These are phyloP conservation scores for Macaria liturata DNA, from an alignment of 2,888 invertebrate genomes.

Conservation along the genomic window DNA sequence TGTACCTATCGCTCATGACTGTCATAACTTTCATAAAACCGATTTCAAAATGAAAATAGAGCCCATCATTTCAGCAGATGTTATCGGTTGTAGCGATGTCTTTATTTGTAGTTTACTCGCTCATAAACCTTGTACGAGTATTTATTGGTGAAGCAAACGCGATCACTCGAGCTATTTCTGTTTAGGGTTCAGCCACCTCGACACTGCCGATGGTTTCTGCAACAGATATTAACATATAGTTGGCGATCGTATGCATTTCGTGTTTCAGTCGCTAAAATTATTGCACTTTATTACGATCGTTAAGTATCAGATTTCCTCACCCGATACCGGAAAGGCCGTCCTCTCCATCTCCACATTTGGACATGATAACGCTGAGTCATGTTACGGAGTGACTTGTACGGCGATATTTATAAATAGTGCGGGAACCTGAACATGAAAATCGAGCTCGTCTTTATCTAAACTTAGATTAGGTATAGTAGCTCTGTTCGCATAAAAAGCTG, in stretches of 20 bases:
- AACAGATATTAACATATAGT: slow-evolving; percentile 28
- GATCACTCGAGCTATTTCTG: slow-evolving; percentile 66
- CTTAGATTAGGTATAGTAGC: slow-evolving; percentile 9
- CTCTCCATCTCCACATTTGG: slow-evolving; percentile 19
- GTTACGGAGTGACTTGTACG: slow-evolving; percentile 18
- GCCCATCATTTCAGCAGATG: slow-evolving; percentile 17
- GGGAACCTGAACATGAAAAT: slow-evolving; percentile 13
- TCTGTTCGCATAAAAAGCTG: slow-evolving; percentile 8
- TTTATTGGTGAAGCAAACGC: slow-evolving; percentile 48
- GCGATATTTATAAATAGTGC: slow-evolving; percentile 24
- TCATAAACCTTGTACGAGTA: slow-evolving; percentile 48
- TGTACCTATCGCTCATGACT: too few species aligned
- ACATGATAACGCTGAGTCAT: slow-evolving; percentile 18
- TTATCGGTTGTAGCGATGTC: slow-evolving; percentile 18
- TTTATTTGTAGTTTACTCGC: slow-evolving; percentile 34
- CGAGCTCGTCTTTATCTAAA: slow-evolving; percentile 15
- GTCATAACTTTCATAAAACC: not conserved
- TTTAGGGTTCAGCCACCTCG: slow-evolving; percentile 71
- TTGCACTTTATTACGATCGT: slow-evolving; percentile 5
- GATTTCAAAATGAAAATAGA: slow-evolving; percentile 3
- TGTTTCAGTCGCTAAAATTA: slow-evolving; percentile 19
- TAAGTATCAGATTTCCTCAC: slow-evolving; percentile 22
- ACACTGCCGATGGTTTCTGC: slow-evolving; percentile 59
- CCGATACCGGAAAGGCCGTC: slow-evolving; percentile 12
- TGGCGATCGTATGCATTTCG: slow-evolving; percentile 14